A percentile compares a stretch with the other conserved stretches of the same genome.
phyloP scores from a whole-genome alignment of 2,113 vertebrate species.

The Anarhynchus alexandrinus region DNA sequence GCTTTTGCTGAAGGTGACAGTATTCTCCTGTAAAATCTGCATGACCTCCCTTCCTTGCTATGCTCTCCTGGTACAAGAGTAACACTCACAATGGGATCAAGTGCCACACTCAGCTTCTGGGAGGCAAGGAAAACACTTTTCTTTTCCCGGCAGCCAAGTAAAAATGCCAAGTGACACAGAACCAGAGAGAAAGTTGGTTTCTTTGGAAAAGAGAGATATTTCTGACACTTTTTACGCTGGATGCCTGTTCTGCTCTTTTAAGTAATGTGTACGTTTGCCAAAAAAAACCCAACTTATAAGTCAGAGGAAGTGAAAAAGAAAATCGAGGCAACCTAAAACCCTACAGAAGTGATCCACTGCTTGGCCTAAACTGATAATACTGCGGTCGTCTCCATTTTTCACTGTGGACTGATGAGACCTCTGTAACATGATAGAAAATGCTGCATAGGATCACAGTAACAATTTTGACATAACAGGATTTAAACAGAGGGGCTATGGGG shows the following conservation, averaged over 20 bases:
- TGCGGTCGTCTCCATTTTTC: not conserved
- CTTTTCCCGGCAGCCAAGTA: not conserved
- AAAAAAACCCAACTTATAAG: fast-evolving
- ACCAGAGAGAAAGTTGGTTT: not conserved
- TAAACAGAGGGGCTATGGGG: not conserved
- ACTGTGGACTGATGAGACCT: not conserved
- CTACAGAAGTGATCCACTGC: not conserved
- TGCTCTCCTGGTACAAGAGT: not conserved
- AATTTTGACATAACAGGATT: not conserved
- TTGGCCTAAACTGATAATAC: not conserved
- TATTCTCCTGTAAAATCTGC: not conserved
- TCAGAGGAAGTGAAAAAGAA: not conserved
- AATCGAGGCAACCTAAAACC: not conserved
- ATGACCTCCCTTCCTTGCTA: not conserved
- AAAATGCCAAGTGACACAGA: not conserved
- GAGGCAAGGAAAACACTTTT: not conserved
- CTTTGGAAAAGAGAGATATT: not conserved
- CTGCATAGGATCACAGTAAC: not conserved
- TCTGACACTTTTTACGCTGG: not conserved
- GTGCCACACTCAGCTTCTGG: not conserved
- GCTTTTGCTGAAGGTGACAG: not conserved
- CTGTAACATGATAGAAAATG: not conserved
- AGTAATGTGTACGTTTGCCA: not conserved
- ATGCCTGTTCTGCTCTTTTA: not conserved
- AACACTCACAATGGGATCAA: not conserved